Conservation (phyloP, 2,888 invertebrate species). For the Drosophila barbarae region DNA sequence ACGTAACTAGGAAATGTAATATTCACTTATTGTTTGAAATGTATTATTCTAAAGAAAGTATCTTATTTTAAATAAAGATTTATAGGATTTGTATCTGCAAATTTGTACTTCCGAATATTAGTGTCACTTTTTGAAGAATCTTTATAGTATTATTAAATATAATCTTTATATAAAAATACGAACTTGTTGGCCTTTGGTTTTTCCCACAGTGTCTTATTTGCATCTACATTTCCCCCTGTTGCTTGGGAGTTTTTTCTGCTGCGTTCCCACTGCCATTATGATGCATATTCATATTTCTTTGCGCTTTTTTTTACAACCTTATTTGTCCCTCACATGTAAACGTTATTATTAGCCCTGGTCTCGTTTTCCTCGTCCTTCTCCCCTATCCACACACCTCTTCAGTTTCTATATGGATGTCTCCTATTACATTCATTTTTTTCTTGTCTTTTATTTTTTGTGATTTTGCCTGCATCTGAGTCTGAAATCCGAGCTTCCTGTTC, state of each 20-base stretch:
- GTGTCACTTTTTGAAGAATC: background rate
- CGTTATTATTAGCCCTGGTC: slow-evolving; percentile 64
- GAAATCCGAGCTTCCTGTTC: slow-evolving; percentile 74
- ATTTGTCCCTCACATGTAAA: slow-evolving; percentile 62
- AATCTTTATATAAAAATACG: too few relatives aligned
- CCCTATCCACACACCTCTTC: slow-evolving; percentile 4
- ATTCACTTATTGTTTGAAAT: too few relatives aligned
- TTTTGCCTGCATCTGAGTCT: slow-evolving; percentile 51
- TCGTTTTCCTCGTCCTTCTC: slow-evolving; percentile 3
- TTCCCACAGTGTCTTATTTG: slow-evolving; percentile 9
- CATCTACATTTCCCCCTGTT: slow-evolving; percentile 2
- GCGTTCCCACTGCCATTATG: slow-evolving; percentile 16
- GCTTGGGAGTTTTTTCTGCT: background rate
- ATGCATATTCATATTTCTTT: slow-evolving; percentile 69
- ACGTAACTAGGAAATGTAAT: too few relatives aligned
- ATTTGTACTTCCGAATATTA: background rate
- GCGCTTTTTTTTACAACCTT: slow-evolving; percentile 46
- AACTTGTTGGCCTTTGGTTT: background rate
- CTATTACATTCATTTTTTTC: slow-evolving; percentile 53
- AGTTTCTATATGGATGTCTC: slow-evolving; percentile 39
- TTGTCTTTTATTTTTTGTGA: slow-evolving; percentile 51
- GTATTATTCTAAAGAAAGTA: too few relatives aligned
- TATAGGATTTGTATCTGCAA: background rate
- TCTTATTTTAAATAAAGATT: too few relatives aligned
- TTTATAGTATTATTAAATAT: too few relatives aligned